Evolutionary conservation across 2,113 vertebrate species (phyloP), one percentile per base, ranked within the genome.

Genomic region (Pyrgilauda ruficollis): DNA sequence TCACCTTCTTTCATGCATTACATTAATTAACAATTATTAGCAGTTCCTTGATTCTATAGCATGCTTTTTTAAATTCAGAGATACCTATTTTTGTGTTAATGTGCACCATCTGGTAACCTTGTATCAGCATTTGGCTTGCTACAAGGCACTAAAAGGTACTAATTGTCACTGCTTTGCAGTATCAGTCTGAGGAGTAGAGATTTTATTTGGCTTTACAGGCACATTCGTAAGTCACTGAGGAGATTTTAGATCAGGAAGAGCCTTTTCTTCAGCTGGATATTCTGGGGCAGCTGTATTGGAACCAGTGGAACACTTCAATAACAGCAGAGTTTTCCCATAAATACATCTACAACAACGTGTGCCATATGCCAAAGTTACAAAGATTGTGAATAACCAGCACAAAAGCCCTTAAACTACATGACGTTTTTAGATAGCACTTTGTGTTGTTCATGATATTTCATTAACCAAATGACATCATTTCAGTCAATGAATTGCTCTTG

Each of bases 391-490:
- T 35, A 64, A 74, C 30, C 63, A 37, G 11, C 35, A 74, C n/a
- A 89, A 78, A 94, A 94, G 19, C 85, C 84, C 20, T 80, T 23
- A 35, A 87, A 44, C 15, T 16, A 46, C 28, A 8, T 27, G 43
- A 37, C 49, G 69, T 92, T 82, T 68, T 37, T 62, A 76, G 31
- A 55, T 37, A 87, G n/a, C 50, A 62, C 16, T 89, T 86, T 84
- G n/a, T 83, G 28, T 8, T 76, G 69, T 53, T 95, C 13, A 13
- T 90, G 89, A 28, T 47, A 31, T 82, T 87, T 90, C 76, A 73
- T 81, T 85, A 95, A 62, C 41, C 63, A 50, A 87, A 87, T 52
- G 3, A 24, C 46, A 68, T 80, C 5, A 53, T 92, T 90, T 93
- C 87, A 80, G 68, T 66, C 26, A 78, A 31, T 69, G 26, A 87